Evolutionary conservation across 2,888 invertebrate genomes (phyloP).

Genomic region (Meliscaeva auricollis): DNA sequence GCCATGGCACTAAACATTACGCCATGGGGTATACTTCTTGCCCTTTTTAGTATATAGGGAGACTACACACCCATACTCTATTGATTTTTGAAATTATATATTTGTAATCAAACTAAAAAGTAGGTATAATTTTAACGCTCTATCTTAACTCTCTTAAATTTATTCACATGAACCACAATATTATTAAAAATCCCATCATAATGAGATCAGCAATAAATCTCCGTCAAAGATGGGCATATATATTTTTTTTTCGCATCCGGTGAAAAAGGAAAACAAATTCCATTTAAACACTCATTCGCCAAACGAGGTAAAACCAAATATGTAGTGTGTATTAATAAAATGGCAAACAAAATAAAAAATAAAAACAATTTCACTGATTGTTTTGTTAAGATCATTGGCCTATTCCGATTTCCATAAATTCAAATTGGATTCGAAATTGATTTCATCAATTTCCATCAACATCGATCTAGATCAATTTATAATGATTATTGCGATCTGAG

Average conservation of each 20-base stretch:
- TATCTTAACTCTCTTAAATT: not conserved
- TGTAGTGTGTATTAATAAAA: not conserved
- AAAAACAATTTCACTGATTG: not conserved
- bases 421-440: slow-evolving; percentile 61
- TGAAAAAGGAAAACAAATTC: slow-evolving; percentile 16
- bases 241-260: slow-evolving; percentile 56
- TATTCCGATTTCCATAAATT: slow-evolving; percentile 50
- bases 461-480: slow-evolving; percentile 71
- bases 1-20: no score
- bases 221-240: not conserved
- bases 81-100: no score
- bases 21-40: no score
- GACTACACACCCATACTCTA: no score
- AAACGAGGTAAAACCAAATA: slow-evolving; percentile 6
- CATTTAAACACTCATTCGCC: slow-evolving; percentile 45
- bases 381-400: slow-evolving; percentile 53
- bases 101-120: no score
- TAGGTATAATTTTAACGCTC: no score
- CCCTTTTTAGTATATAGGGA: no score
- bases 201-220: slow-evolving; percentile 54
- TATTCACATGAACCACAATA: not conserved
- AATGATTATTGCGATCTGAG: slow-evolving; percentile 57
- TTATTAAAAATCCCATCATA: not conserved
- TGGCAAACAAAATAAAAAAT: not conserved
- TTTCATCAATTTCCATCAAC: slow-evolving; percentile 66